Evolutionary conservation across 2,113 vertebrate genomes (phyloP).

Genomic region (Thalassoma bifasciatum): DNA sequence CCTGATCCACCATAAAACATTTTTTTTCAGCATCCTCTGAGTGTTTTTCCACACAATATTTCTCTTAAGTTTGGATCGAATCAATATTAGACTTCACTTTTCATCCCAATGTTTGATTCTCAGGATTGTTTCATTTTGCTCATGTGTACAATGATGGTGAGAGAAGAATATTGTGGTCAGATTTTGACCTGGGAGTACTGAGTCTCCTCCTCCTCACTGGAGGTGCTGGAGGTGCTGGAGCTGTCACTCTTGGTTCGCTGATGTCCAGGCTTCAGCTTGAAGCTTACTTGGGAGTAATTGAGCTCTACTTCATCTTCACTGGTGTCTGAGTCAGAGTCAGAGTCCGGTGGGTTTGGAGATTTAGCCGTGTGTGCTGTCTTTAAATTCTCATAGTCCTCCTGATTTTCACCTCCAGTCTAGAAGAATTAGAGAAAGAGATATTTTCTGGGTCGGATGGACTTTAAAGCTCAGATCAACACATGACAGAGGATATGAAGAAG

Average conservation of each 20-base stretch:
- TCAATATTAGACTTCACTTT: background rate
- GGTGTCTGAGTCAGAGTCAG: conserved; percentile 60
- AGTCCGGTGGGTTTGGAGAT: background rate
- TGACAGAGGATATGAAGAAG: background rate
- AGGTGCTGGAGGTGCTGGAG: conserved; percentile 14
- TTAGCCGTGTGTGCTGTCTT: background rate
- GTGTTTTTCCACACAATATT: background rate
- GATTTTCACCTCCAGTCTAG: conserved; percentile 18
- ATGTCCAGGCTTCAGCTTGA: conserved; percentile 25
- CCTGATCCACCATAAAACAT: no score
- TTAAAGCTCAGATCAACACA: background rate
- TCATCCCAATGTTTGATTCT: background rate
- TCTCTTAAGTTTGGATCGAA: background rate
- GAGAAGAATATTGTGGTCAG: conserved; percentile 14
- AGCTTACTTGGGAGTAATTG: conserved; percentile 64
- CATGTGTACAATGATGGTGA: background rate
- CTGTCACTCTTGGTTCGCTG: background rate
- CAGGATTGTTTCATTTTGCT: background rate
- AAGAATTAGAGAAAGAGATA: background rate
- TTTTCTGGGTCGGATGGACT: background rate
- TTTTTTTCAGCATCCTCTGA: no score
- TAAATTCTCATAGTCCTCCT: conserved; percentile 74
- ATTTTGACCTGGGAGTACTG: conserved; percentile 69
- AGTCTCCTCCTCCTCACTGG: conserved; percentile 54
- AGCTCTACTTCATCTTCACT: conserved; percentile 70